Conservation (phyloP, 2,113 vertebrate genomes). For the Coptodon rendalli region DNA sequence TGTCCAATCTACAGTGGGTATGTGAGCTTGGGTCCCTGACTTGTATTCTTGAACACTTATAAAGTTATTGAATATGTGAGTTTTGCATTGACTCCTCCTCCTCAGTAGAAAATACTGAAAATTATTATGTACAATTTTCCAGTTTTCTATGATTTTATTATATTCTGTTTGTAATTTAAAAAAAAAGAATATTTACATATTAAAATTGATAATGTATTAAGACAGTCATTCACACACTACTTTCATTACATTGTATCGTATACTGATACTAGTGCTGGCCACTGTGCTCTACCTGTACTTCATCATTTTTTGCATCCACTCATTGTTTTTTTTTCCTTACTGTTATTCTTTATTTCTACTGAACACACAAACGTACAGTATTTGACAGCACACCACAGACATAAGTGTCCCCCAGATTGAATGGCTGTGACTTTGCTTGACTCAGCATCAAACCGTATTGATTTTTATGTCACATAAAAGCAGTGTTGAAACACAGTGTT, state of each 20-base stretch:
- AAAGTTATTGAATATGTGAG: neutral
- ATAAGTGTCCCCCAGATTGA: no score
- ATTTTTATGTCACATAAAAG: no score
- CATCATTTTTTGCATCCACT: neutral
- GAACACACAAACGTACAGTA: no score
- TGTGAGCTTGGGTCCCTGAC: neutral
- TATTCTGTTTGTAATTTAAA: no score
- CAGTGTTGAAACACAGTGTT: no score
- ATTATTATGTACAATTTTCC: neutral
- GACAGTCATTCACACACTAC: no score
- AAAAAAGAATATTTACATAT: no score
- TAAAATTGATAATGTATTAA: neutral
- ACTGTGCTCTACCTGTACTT: neutral
- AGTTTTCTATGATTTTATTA: neutral
- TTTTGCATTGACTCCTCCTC: neutral
- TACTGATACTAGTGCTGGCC: neutral
- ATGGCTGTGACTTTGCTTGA: no score
- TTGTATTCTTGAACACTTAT: neutral
- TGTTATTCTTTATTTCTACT: no score
- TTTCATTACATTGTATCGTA: accelerated
- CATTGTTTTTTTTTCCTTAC: no score
- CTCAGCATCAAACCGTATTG: no score
- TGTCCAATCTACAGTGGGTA: neutral
- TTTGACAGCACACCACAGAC: no score
- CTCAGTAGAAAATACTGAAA: neutral